Percentiles rank a stretch among this genome's conserved stretches.
Evolutionary conservation across 2,113 vertebrate genomes (phyloP).

Genomic region (Catagonus wagneri): DNA sequence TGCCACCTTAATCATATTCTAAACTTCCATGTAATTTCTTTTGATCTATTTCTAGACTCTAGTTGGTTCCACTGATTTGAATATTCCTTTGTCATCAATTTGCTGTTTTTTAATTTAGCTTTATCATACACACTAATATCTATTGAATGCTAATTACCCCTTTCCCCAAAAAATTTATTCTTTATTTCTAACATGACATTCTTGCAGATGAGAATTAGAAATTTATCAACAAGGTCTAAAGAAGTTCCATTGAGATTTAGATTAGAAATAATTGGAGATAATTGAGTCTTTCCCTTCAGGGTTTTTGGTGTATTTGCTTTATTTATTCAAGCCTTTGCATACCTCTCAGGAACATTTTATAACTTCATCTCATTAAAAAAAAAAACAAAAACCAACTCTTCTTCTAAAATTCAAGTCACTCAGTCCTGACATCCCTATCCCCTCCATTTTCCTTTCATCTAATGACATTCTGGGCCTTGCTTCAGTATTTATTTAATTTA

Average conservation of each 20-base stretch:
- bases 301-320: not conserved
- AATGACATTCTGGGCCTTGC: not conserved
- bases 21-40: constrained; percentile 3
- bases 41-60: constrained; percentile 16
- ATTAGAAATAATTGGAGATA: not conserved
- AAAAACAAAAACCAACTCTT: not conserved
- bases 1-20: not conserved
- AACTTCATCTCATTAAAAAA: not conserved
- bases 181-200: not conserved
- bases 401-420: not conserved
- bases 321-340: constrained; percentile 11
- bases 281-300: not conserved
- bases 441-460: not conserved
- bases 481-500: not conserved
- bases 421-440: not conserved
- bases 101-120: constrained; percentile 13
- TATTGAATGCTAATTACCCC: not conserved
- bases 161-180: not conserved
- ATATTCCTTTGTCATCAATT: not conserved
- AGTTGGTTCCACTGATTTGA: not conserved
- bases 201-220: constrained; percentile 26
- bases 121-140: not conserved
- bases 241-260: not conserved
- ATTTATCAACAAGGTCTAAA: not conserved
- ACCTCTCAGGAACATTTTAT: not conserved